Conservation (phyloP, 2,888 invertebrate species). For the Pseudeuparius sepicola region DNA sequence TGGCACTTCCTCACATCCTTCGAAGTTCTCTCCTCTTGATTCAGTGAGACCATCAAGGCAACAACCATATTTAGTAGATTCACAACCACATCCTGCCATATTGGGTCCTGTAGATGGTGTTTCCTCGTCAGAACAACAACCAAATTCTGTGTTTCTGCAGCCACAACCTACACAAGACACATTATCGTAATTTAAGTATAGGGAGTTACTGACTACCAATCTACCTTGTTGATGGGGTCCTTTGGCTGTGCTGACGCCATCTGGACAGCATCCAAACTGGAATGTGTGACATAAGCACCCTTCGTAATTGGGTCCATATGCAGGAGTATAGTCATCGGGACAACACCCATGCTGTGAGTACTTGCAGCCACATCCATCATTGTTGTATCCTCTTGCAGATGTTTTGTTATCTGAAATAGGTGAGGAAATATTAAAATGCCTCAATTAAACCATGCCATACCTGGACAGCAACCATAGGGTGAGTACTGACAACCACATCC, state of each 20-base stretch:
- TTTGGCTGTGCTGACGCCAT: slow-evolving; percentile 65
- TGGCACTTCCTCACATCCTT: slow-evolving; percentile 68
- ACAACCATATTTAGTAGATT: slow-evolving; percentile 70
- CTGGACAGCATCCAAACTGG: slow-evolving; percentile 86
- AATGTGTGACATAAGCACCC: slow-evolving; percentile 80
- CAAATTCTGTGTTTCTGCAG: slow-evolving; percentile 63
- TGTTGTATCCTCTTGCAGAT: slow-evolving; percentile 59
- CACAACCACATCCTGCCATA: slow-evolving; percentile 71
- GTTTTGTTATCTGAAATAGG: slow-evolving; percentile 74
- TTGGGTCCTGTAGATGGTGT: slow-evolving; percentile 72
- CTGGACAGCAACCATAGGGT: slow-evolving; percentile 76
- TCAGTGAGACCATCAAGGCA: slow-evolving; percentile 74
- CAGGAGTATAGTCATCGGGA: slow-evolving; percentile 67
- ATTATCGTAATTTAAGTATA: too few relatives aligned
- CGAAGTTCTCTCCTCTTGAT: slow-evolving; percentile 73
- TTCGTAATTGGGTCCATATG: slow-evolving; percentile 64
- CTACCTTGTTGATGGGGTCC: slow-evolving; percentile 59
- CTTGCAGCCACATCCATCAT: slow-evolving; percentile 76
- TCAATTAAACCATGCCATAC: too few relatives aligned
- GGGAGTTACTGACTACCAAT: slow-evolving; percentile 1
- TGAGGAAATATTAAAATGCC: too few relatives aligned
- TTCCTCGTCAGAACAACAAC: slow-evolving; percentile 76
- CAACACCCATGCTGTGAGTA: slow-evolving; percentile 71
- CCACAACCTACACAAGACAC: slow-evolving; percentile 55
- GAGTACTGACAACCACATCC: slow-evolving; percentile 72